Evolutionary conservation across 2,113 vertebrate species (phyloP).

Genomic region (Asarcornis scutulata): DNA sequence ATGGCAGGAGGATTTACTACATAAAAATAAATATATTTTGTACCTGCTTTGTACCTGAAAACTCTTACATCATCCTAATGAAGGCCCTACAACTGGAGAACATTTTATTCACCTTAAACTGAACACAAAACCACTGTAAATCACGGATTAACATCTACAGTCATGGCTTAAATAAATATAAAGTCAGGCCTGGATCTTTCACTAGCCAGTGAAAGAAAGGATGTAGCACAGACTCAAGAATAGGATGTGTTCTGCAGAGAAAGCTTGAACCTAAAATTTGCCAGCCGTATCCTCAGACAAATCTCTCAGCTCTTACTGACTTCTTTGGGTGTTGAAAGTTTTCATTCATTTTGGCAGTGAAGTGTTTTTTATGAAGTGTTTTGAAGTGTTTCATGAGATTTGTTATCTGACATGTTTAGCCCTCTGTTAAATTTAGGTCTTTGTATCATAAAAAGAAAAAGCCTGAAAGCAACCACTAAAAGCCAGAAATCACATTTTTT

Average conservation of each 20-base stretch:
- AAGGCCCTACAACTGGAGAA: not conserved
- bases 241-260: not conserved
- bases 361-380: not conserved
- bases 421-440: not conserved
- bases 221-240: not conserved
- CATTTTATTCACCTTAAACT: not conserved
- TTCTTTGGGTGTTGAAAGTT: not conserved
- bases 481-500: not conserved
- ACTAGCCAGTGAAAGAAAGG: not conserved
- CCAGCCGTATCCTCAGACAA: not conserved
- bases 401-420: not conserved
- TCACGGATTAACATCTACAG: not conserved
- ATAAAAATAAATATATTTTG: not conserved
- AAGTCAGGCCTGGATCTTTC: not conserved
- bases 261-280: not conserved
- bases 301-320: not conserved
- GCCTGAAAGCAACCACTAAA: not conserved
- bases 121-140: not conserved
- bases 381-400: not conserved
- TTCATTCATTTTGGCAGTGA: not conserved
- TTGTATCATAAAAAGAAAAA: not conserved
- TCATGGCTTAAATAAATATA: not conserved
- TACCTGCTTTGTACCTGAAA: not conserved
- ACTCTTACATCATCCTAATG: not conserved
- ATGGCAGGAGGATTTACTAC: not conserved